Base-by-base conservation (phyloP, 2,797 vertebrate species). In the Rhadinocentrus ornatus region DNA sequence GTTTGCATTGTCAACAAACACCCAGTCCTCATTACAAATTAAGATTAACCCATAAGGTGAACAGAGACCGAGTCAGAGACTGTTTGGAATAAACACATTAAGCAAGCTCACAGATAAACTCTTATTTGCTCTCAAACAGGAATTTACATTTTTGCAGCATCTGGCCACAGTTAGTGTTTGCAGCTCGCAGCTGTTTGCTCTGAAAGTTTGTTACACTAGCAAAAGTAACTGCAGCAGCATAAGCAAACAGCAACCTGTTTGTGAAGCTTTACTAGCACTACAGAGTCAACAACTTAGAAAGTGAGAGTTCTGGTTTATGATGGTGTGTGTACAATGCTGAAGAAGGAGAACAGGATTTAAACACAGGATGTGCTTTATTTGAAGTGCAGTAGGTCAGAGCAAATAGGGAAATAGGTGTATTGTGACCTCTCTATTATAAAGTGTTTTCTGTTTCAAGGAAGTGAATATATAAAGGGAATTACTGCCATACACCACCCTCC, bases 171-270 rank as follows among this genome's bases (percentile, higher is more conserved):
- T 62, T 41, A 7, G 22, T 54, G 65, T 81, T 85, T 81, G 80
- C 80, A 60, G 62, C 68, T 44, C 12, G 13, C 12, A 27, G 62
- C 26, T 64, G 63, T 78, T 75, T 73, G 71, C 75, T 56, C 71
- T 44, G 5, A 56, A 22, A 3, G 61, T 73, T 53, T 83, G 69
- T 80, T 74, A 77, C 77, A 63, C 73, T 73, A 66, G 75, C 53
- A 71, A 69, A 67, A 77, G 70, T 16, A 48, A 53, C 55, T 31
- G 11, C 79, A 67, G 65, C 69, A 66, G 78, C 34, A 0, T 73
- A 54, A 78, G 75, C 80, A 90, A 89, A 91, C 85, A 89, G 12
- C 3, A 29, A 66, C 56, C 44, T 91, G 86, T 91, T 88, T 91
- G 81, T 46, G 0, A 31, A 84, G 80, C 61, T 80, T 80, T 72